Conservation (phyloP, 2,888 invertebrate species). For the Drosophila flavopinicola region DNA sequence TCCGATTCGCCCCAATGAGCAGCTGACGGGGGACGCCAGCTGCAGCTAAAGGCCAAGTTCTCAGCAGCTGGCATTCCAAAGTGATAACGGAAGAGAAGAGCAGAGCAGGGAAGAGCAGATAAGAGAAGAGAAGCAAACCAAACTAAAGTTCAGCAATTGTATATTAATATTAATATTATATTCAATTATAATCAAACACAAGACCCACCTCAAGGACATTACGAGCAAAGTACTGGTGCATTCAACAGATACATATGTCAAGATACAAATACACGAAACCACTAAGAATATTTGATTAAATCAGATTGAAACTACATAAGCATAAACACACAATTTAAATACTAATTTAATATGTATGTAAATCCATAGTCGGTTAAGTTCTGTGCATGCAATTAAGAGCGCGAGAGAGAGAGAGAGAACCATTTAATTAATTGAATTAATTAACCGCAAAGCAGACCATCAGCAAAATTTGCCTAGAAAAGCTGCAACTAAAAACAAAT, state of each 20-base stretch:
- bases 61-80: slow-evolving; percentile 40
- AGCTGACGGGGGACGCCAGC: background rate
- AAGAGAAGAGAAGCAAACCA: slow-evolving; percentile 22
- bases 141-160: slow-evolving; percentile 30
- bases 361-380: slow-evolving; percentile 37
- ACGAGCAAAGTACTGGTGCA: slow-evolving; percentile 40
- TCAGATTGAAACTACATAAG: slow-evolving; percentile 44
- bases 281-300: slow-evolving; percentile 52
- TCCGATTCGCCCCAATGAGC: slow-evolving; percentile 81
- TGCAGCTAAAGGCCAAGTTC: too few relatives aligned
- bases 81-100: slow-evolving; percentile 43
- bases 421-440: slow-evolving; percentile 52
- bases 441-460: slow-evolving; percentile 15
- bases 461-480: slow-evolving; percentile 1
- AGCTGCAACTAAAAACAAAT: slow-evolving; percentile 33
- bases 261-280: slow-evolving; percentile 26
- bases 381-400: slow-evolving; percentile 29
- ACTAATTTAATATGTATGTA: slow-evolving; percentile 20
- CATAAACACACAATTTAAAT: slow-evolving; percentile 13
- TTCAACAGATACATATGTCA: slow-evolving; percentile 53
- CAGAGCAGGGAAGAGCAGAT: too few relatives aligned
- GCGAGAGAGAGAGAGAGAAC: background rate
- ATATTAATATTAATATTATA: slow-evolving; percentile 30
- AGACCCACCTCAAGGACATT: slow-evolving; percentile 61
- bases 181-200: slow-evolving; percentile 48